A percentile compares a stretch with the other conserved stretches of the same genome.
Evolutionary conservation across 2,113 vertebrate species (phyloP).

Genomic region (Barbus barbus): DNA sequence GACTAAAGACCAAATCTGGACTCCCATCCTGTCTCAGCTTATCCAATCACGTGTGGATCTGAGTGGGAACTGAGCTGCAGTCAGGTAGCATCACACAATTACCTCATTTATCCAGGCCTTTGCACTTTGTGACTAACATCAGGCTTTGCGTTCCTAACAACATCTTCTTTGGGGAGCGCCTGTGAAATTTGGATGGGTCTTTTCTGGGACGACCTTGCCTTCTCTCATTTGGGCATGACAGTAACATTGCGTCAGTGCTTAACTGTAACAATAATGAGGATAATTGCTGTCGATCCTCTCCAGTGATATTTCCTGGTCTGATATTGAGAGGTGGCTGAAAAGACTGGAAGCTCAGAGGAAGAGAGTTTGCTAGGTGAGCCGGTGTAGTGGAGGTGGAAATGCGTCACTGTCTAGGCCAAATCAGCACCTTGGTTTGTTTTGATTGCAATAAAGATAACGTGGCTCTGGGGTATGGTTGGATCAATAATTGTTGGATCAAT

Average conservation of each 20-base stretch:
- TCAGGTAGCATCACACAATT: not conserved
- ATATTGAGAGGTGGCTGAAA: constrained; percentile 56
- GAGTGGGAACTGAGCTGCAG: not conserved
- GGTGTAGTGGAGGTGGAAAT: not conserved
- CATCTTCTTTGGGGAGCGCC: constrained; percentile 54
- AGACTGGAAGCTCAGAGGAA: constrained; percentile 24
- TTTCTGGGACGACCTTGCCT: constrained; percentile 61
- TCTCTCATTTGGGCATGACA: constrained; percentile 70
- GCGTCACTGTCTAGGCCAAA: constrained; percentile 34
- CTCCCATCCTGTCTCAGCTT: not conserved
- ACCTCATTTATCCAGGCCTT: constrained; percentile 43
- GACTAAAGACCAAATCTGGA: not conserved
- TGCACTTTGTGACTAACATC: not conserved
- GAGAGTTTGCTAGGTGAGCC: not conserved
- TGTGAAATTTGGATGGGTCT: constrained; percentile 66
- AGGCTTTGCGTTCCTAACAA: constrained; percentile 57
- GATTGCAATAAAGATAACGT: constrained; percentile 45
- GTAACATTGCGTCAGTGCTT: constrained; percentile 59
- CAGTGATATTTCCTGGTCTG: constrained; percentile 72
- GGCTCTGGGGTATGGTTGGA: not conserved
- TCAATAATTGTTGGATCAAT: not conserved
- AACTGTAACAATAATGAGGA: constrained; percentile 61
- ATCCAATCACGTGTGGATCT: not conserved
- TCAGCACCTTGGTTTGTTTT: constrained; percentile 13
- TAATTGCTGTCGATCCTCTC: constrained; percentile 55